Evolutionary conservation across 1,140 invertebrate genomes (phyloP), one percentile per base, ranked within the genome.

Genomic region (Paralvinella palmiformis): DNA sequence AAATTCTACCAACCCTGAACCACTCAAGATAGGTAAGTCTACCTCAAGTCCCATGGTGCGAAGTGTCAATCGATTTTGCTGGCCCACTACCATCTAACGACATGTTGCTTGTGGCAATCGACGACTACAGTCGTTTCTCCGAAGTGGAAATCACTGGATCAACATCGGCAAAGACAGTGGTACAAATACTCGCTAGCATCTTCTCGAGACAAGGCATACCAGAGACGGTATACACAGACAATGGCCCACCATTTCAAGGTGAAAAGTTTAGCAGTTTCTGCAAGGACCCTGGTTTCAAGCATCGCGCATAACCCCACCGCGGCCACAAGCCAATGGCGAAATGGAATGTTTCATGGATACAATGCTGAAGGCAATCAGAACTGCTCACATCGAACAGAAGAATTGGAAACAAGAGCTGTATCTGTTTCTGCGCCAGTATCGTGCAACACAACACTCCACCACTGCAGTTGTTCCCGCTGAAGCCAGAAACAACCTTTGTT

Each of bases 311-410:
- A 45, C 35, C 6, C 58, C 58, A 33, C 36, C 44, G 33, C 44
- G 58, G 36, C 58, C 58, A 17, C 13, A 36, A 45, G 58, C 58
- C 15, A 60, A 60, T 27, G 58, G 33, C 7, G 33, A 60, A 41
- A 36, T 37, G 0, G 58, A 60, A 27, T 24, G 2, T 10, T 60
- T 60, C 24, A 60, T 41, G 33, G 44, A 60, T 6, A 13, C 58
- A 36, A 6, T 45, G 24, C 22, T 60, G 1, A 60, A 60, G 44
- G 35, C 58, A 41, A 45, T 60, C 10, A 32, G 58, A 13, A 32
- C 58, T 27, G 58, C 35, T 10, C 2, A 10, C 10, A 36, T 60
- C 6, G 58, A 60, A 60, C 6, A 36, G 3, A 59, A n/a, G 24
- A 60, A 41, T 24, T 60, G 58, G 58, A 24, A 60, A 20, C 20